These are phyloP conservation scores for Pollicipes pollicipes DNA, from an alignment of 1,140 invertebrate genomes.

Conservation along the genomic window DNA sequence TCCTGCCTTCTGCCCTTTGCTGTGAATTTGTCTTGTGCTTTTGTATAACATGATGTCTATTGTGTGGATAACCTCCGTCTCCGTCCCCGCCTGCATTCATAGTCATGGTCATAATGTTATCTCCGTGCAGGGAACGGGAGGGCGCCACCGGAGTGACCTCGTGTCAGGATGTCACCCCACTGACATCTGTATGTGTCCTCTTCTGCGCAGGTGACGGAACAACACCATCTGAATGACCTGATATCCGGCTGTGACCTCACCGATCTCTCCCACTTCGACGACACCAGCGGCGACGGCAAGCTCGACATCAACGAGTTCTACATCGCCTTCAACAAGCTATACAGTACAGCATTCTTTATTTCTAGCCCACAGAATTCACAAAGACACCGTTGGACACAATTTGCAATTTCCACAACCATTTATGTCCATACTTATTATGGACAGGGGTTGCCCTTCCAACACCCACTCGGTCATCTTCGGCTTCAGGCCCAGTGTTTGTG, in stretches of 20 bases:
- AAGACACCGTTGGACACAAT: too few relatives aligned
- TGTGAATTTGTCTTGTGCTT: too few relatives aligned
- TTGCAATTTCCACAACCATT: conserved; percentile 6
- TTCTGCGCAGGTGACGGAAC: conserved; percentile 40
- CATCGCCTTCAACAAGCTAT: conserved; percentile 54
- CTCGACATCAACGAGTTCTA: conserved; percentile 56
- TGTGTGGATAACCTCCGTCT: too few relatives aligned
- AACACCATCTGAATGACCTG: conserved; percentile 43
- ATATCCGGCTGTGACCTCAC: conserved; percentile 45
- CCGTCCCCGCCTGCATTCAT: too few relatives aligned
- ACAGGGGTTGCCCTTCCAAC: neutral
- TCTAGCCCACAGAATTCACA: neutral
- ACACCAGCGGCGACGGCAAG: conserved; percentile 42
- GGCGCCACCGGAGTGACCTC: too few relatives aligned
- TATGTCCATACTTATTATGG: neutral
- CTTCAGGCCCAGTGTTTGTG: neutral
- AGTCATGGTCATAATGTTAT: too few relatives aligned
- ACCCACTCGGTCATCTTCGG: neutral
- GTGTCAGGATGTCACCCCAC: too few relatives aligned
- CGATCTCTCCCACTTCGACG: conserved; percentile 51
- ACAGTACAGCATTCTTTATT: conserved; percentile 36
- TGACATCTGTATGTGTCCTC: too few relatives aligned
- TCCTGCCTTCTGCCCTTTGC: too few relatives aligned
- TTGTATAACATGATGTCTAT: too few relatives aligned
- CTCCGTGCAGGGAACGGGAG: too few relatives aligned